Base-by-base conservation (phyloP, 2,888 invertebrate species). In the Trichogramma dendrolimi region DNA sequence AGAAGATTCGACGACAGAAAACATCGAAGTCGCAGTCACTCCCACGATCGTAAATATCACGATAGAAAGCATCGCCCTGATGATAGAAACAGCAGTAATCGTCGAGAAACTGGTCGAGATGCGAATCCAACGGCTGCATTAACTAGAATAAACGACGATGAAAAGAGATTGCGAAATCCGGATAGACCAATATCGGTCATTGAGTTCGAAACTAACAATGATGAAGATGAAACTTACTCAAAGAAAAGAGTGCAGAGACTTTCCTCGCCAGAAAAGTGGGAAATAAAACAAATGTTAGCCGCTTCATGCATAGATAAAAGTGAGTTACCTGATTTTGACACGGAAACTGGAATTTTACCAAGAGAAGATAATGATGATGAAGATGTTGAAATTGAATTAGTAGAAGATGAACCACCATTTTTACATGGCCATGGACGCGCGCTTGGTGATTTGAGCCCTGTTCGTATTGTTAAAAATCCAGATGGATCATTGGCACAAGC, bases 401-500 rank as follows among this genome's bases (percentile, higher is more conserved):
- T 97, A 0, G 99, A 99, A 80, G 99, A 99, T 60, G 98, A 99
- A 75, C 94, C 99, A 0, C 94, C 98, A 0, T 99, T 99, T 81
- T 82, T 99, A 1, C 88, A 91, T 63, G 93, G 95, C n/a, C 90
- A 96, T 76, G 96, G 96, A 0, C 83, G 96, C 67, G 92, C 94
- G 0, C 80, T 94, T 0, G 92, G 95, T 68, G 96, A 97, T 76
- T 83, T 97, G 4, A 95, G 94, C 61, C 97, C 97, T 0, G 96
- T 96, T 4, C 81, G 91, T 68, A 97, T 98, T 68, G 95, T 98
- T 0, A 97, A 97, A 82, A 99, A 99, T 83, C 99, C 99, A 0
- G 99, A 99, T 79, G 99, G 99, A 0, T 97, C 97, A 0, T 80
- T 99, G 38, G 98, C 98, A 0, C 99, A 99, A 79, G 96, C 99